Evolutionary conservation across 2,797 vertebrate species (phyloP).

Genomic region (Emys orbicularis): DNA sequence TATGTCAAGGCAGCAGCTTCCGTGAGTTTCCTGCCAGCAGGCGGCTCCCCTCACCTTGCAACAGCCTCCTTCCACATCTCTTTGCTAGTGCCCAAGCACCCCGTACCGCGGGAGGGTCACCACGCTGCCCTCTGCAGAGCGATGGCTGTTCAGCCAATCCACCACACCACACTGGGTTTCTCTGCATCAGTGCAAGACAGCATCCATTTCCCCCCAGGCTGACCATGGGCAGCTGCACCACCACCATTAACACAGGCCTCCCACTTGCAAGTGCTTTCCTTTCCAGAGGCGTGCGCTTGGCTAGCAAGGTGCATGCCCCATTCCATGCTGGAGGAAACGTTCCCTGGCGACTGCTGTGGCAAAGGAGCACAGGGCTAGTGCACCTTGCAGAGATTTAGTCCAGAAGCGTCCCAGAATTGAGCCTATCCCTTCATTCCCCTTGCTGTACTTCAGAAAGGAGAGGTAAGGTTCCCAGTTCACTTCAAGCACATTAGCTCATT

Average conservation of each 20-base stretch:
- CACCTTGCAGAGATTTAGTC: not conserved
- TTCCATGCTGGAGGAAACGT: not conserved
- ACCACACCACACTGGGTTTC: not conserved
- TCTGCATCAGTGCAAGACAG: not conserved
- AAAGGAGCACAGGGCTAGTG: not conserved
- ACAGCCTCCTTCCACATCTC: not conserved
- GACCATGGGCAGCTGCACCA: too few relatives aligned
- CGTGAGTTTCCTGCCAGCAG: not conserved
- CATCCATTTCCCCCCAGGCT: not conserved
- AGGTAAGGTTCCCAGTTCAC: not conserved
- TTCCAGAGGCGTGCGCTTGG: not conserved
- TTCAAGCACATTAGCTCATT: not conserved
- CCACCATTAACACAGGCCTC: not conserved
- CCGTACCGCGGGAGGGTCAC: not conserved
- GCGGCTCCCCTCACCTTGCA: not conserved
- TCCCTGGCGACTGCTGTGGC: not conserved
- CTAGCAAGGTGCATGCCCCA: not conserved
- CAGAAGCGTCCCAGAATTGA: not conserved
- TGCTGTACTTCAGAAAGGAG: not conserved
- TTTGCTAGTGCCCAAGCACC: not conserved
- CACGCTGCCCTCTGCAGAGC: not conserved
- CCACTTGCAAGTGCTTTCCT: not conserved
- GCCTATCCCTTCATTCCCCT: not conserved
- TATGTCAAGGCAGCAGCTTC: not conserved
- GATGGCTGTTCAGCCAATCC: not conserved